Conservation (phyloP, 2,797 vertebrate species). For the Philypnodon macrostomus region DNA sequence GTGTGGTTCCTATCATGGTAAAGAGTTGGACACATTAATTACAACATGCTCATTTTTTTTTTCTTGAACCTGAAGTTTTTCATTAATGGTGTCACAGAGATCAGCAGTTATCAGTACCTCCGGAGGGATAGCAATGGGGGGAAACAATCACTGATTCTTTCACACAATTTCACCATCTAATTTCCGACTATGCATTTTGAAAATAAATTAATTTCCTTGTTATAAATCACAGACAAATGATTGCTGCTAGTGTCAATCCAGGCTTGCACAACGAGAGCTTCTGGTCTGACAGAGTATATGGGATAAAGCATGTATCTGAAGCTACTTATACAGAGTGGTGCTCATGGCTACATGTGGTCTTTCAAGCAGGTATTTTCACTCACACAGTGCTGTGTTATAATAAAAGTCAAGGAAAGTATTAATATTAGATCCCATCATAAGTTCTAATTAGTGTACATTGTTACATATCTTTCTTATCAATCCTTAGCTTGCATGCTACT, state of each 20-base stretch:
- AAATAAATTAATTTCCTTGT: slow-evolving; percentile 82
- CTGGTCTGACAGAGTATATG: slow-evolving; percentile 50
- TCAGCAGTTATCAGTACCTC: slow-evolving; percentile 78
- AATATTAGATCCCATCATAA: slow-evolving; percentile 26
- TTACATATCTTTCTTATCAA: slow-evolving; percentile 34
- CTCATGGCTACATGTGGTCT: slow-evolving; percentile 48
- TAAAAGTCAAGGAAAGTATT: slow-evolving; percentile 19
- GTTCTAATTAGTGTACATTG: slow-evolving; percentile 19
- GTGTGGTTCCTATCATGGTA: slow-evolving; percentile 54
- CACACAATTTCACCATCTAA: slow-evolving; percentile 80
- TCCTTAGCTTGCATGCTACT: slow-evolving; percentile 34
- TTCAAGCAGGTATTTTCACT: slow-evolving; percentile 42
- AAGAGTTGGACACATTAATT: slow-evolving; percentile 72
- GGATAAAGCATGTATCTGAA: slow-evolving; percentile 44
- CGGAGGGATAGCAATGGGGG: slow-evolving; percentile 56
- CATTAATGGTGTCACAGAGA: slow-evolving; percentile 77
- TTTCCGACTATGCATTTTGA: slow-evolving; percentile 79
- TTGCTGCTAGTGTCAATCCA: slow-evolving; percentile 75
- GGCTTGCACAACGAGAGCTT: slow-evolving; percentile 68
- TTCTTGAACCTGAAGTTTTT: slow-evolving; percentile 71
- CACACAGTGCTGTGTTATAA: slow-evolving; percentile 2
- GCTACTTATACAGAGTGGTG: slow-evolving; percentile 47
- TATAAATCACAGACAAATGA: slow-evolving; percentile 81
- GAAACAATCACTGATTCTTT: slow-evolving; percentile 77
- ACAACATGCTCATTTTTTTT: slow-evolving; percentile 57